Base-by-base conservation (phyloP, 2,888 invertebrate genomes). In the Sesia bembeciformis region DNA sequence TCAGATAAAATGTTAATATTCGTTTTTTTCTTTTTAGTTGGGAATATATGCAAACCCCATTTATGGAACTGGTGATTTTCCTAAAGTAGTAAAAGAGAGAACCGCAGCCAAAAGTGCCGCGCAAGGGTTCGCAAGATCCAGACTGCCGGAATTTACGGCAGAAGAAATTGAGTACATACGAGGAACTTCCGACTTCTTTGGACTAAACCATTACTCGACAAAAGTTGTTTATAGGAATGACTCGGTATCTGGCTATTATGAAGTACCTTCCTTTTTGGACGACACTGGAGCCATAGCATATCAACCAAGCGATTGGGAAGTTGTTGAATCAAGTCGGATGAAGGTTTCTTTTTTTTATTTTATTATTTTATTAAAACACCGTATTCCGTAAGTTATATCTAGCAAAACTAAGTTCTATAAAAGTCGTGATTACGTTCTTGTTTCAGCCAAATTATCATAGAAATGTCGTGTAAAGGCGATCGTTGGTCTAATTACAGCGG, bases 141-240 rank as follows among this genome's bases (percentile, higher is more conserved):
- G 90, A 43, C 66, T 91, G 38, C 85, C 86, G 3, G 67, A 67
- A 51, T 85, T 91, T 56, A 79, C 84, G 0, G 60, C 66, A 3
- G 76, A 81, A 55, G 88, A 90, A 74, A 62, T 75, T 0, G 63
- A 67, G 4, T 74, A 71, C 55, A 61, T 81, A 7, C 66, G 61
- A 40, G 78, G 78, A 23, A 70, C 70, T 0, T 67, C 74, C 0
- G 79, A 81, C 52, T 66, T 70, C 53, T 74, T 76, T 38, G 76
- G 93, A 4, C 70, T 94, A 23, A 94, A 94, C 66, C 90, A 92
- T 56, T 95, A 95, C 71, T 90, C 91, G 0, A 79, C 91, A 0
- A 70, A 5, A 0, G 52, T 66, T n/a, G 65, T 72, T 39, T 74
- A 74, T 53, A 72, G 74, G 52, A 74, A 76, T 52, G 68, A 66